Conservation (phyloP, 2,113 vertebrate genomes). For the Cryptoleucopteryx plumbea region DNA sequence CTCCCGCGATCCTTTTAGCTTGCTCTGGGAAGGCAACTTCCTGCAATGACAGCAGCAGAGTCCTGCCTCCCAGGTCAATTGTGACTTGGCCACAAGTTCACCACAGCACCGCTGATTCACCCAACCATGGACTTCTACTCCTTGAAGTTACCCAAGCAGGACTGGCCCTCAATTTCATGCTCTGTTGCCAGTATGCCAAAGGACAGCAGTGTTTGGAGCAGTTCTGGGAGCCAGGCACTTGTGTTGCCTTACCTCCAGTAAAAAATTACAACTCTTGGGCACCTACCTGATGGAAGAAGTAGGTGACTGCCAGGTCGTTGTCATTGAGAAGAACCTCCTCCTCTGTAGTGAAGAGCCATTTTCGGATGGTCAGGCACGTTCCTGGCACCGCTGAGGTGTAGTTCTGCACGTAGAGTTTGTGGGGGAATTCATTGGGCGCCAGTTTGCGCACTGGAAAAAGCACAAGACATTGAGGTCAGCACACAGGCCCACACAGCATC, state of each 20-base stretch:
- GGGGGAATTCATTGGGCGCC: conserved; percentile 95
- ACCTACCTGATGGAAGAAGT: conserved; percentile 95
- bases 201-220: not conserved
- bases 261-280: not conserved
- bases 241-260: not conserved
- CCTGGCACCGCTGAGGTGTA: conserved; percentile 94
- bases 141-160: not conserved
- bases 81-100: not conserved
- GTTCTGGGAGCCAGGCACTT: not conserved
- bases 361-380: conserved; percentile 90
- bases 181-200: not conserved
- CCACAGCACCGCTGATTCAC: not conserved
- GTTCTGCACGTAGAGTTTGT: conserved; percentile 98
- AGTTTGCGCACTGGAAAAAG: conserved; percentile 84
- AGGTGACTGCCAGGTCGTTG: conserved; percentile 89
- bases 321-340: conserved; percentile 92
- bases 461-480: not conserved
- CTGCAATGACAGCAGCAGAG: not conserved
- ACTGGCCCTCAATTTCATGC: not conserved
- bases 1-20: not conserved
- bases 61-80: not conserved
- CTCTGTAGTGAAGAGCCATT: conserved; percentile 95
- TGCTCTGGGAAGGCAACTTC: not conserved
- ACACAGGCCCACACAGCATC: rapidly evolving
- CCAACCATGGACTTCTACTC: not conserved